Percentiles rank a stretch among this genome's conserved stretches.
These are phyloP conservation scores for Melanotaenia duboulayi DNA, from an alignment of 2,113 vertebrate species.

Conservation along the genomic window DNA sequence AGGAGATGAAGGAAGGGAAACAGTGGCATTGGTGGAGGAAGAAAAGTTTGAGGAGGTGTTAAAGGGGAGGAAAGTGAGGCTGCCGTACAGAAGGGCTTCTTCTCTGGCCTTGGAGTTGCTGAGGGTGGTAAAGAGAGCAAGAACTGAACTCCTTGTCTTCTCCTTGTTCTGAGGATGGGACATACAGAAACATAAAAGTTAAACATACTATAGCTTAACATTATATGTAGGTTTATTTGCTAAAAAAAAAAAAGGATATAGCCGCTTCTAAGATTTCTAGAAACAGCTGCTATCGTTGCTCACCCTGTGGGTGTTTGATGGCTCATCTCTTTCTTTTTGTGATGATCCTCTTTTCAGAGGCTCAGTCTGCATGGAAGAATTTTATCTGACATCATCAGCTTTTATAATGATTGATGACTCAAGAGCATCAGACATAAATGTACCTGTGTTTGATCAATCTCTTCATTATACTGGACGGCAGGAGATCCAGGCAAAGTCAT, in stretches of 20 bases:
- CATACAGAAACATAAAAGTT: not conserved
- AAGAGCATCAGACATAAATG: not conserved
- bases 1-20: constrained; percentile 6
- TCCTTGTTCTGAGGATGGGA: constrained; percentile 33
- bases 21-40: constrained; percentile 46
- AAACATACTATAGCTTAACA: not conserved
- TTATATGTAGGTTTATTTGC: not conserved
- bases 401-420: not conserved
- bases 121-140: constrained; percentile 74
- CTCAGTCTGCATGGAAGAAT: constrained; percentile 14
- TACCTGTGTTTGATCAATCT: constrained; percentile 65
- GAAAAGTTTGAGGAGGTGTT: constrained; percentile 46
- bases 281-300: constrained; percentile 5
- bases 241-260: not conserved
- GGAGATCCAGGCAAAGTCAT: constrained; percentile 85
- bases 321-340: not conserved
- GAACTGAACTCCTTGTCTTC: not conserved
- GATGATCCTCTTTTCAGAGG: not conserved
- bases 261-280: not conserved
- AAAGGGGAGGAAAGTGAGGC: constrained; percentile 75
- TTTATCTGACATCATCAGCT: not conserved
- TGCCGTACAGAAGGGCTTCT: constrained; percentile 77
- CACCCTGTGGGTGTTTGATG: constrained; percentile 1
- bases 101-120: constrained; percentile 73
- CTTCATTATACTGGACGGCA: constrained; percentile 68